Conservation (phyloP, 2,888 invertebrate genomes). For the Mimumesa dahlbomi region DNA sequence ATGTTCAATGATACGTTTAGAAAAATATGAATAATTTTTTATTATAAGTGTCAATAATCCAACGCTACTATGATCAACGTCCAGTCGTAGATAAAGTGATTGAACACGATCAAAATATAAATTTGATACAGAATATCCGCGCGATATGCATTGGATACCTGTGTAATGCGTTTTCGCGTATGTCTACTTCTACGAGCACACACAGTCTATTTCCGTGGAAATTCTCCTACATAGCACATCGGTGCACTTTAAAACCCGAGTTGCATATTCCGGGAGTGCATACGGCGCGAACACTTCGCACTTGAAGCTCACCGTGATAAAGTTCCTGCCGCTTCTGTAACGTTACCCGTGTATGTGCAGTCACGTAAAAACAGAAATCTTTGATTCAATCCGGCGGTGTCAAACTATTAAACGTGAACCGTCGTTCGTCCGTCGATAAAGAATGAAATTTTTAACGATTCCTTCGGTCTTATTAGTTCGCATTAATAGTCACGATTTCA, state of each 20-base stretch:
- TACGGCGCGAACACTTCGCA: conserved; percentile 31
- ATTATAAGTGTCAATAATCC: neutral
- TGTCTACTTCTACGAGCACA: conserved; percentile 38
- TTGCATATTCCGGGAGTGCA: conserved; percentile 38
- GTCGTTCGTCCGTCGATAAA: too few species aligned
- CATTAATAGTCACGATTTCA: too few species aligned
- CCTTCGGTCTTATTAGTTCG: too few species aligned
- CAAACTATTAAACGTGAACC: too few species aligned
- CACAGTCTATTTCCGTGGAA: conserved; percentile 55
- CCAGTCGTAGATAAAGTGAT: neutral
- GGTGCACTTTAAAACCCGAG: conserved; percentile 51
- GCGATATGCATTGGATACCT: conserved; percentile 57
- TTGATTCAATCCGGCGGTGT: too few species aligned
- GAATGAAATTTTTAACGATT: too few species aligned
- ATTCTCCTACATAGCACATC: conserved; percentile 48
- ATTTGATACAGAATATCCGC: conserved; percentile 49
- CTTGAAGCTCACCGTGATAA: conserved; percentile 47
- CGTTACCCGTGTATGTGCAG: conserved; percentile 20
- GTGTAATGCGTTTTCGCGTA: conserved; percentile 50
- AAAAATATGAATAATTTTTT: too few species aligned
- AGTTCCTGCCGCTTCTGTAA: conserved; percentile 37
- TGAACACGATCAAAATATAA: neutral
- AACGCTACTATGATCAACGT: neutral
- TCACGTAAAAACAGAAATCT: conserved; percentile 31
- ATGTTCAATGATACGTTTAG: too few species aligned